These are phyloP conservation scores for Chamaea fasciata DNA, from an alignment of 2,113 vertebrate genomes.

Conservation along the genomic window DNA sequence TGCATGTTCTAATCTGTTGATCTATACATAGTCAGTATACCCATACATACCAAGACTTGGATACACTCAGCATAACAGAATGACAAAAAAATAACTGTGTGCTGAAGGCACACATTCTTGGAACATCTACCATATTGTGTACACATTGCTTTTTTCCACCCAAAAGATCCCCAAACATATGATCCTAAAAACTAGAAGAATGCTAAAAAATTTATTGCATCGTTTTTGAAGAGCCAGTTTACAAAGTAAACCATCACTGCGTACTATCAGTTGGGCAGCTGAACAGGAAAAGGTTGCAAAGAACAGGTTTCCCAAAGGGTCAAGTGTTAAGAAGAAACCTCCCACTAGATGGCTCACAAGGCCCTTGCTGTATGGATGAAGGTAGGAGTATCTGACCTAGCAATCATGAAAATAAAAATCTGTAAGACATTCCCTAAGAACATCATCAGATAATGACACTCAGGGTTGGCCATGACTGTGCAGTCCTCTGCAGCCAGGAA, in stretches of 20 bases:
- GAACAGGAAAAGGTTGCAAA: background rate
- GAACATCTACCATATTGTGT: background rate
- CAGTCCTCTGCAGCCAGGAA: background rate
- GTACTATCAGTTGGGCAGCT: background rate
- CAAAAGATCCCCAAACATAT: background rate
- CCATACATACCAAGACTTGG: background rate
- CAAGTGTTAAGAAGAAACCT: background rate
- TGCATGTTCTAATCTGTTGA: background rate
- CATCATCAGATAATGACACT: background rate
- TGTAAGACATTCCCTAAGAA: background rate
- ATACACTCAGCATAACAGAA: background rate
- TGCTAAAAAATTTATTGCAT: background rate
- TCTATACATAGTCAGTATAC: background rate
- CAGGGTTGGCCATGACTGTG: background rate
- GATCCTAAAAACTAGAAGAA: background rate
- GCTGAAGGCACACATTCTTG: background rate
- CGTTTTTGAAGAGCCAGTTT: background rate
- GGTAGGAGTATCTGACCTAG: background rate
- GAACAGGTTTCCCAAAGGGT: background rate
- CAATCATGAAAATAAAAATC: background rate
- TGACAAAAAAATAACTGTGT: background rate
- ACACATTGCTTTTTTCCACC: background rate
- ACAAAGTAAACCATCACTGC: background rate
- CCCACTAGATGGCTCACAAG: slow-evolving; percentile 52
- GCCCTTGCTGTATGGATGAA: background rate